Evolutionary conservation across 2,888 invertebrate genomes (phyloP).

Genomic region (Stenurella melanura): DNA sequence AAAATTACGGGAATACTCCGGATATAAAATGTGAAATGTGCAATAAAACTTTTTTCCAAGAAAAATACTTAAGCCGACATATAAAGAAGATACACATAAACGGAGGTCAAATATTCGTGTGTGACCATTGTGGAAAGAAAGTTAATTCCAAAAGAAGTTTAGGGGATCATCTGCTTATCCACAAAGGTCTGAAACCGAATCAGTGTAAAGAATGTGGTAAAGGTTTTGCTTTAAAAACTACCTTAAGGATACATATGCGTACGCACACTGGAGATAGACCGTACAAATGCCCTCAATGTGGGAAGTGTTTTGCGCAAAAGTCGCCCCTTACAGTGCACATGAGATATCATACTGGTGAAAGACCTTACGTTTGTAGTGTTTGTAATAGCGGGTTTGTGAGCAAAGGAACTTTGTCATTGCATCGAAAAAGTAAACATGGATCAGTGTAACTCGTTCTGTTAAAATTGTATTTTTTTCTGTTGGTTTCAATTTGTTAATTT

Average conservation of each 20-base stretch:
- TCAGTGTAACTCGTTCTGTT: conserved; percentile 30
- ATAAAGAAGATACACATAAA: conserved; percentile 61
- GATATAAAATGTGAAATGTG: conserved; percentile 68
- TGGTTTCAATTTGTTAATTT: too few relatives aligned
- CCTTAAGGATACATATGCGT: conserved; percentile 69
- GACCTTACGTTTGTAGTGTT: conserved; percentile 64
- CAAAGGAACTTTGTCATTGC: conserved; percentile 62
- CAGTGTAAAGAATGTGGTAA: conserved; percentile 70
- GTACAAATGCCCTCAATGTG: conserved; percentile 65
- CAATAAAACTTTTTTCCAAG: conserved; percentile 63
- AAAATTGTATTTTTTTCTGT: neutral
- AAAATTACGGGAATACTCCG: conserved; percentile 55
- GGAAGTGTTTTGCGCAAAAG: conserved; percentile 66
- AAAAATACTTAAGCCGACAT: conserved; percentile 63
- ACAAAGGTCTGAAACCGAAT: conserved; percentile 65
- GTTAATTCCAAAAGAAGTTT: conserved; percentile 63
- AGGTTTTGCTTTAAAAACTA: conserved; percentile 68
- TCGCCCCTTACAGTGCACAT: conserved; percentile 64
- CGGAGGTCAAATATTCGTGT: conserved; percentile 63
- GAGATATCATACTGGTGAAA: conserved; percentile 65
- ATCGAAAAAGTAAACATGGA: conserved; percentile 62
- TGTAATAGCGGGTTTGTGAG: conserved; percentile 64
- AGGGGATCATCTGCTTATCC: conserved; percentile 70
- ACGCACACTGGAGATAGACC: conserved; percentile 71
- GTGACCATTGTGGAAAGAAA: conserved; percentile 67